A percentile compares a stretch with the other conserved stretches of the same genome.
Evolutionary conservation across 2,113 vertebrate genomes (phyloP).

Genomic region (Oncorhynchus clarkii): DNA sequence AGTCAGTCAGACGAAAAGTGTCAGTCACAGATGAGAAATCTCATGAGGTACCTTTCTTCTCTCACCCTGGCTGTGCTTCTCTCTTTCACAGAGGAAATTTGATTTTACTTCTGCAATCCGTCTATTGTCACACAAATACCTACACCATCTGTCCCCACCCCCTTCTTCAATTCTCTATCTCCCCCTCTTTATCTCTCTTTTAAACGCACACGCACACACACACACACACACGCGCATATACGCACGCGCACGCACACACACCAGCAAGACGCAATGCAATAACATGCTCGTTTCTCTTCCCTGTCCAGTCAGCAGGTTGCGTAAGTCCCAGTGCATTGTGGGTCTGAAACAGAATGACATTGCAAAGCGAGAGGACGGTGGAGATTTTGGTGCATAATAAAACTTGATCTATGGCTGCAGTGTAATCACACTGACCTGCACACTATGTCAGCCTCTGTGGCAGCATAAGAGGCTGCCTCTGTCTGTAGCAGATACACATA

Average conservation of each 20-base stretch:
- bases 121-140: constrained; percentile 50
- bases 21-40: constrained; percentile 69
- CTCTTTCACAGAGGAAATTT: constrained; percentile 51
- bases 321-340: constrained; percentile 56
- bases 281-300: constrained; percentile 23
- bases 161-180: background rate
- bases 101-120: constrained; percentile 58
- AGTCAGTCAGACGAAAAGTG: constrained; percentile 64
- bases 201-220: too few relatives aligned
- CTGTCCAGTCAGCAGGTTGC: constrained; percentile 70
- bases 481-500: constrained; percentile 13
- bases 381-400: constrained; percentile 72
- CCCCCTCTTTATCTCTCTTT: too few relatives aligned
- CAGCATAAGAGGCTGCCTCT: too few relatives aligned
- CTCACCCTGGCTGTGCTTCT: constrained; percentile 15
- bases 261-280: constrained; percentile 10
- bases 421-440: constrained; percentile 58
- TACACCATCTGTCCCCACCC: constrained; percentile 26
- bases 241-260: constrained; percentile 32
- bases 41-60: constrained; percentile 20
- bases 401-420: constrained; percentile 71
- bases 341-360: constrained; percentile 55
- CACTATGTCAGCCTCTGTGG: background rate
- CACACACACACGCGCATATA: constrained; percentile 27
- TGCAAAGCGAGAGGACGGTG: constrained; percentile 65